These are phyloP conservation scores for Platanista minor DNA, from an alignment of 2,113 vertebrate species.

Conservation along the genomic window DNA sequence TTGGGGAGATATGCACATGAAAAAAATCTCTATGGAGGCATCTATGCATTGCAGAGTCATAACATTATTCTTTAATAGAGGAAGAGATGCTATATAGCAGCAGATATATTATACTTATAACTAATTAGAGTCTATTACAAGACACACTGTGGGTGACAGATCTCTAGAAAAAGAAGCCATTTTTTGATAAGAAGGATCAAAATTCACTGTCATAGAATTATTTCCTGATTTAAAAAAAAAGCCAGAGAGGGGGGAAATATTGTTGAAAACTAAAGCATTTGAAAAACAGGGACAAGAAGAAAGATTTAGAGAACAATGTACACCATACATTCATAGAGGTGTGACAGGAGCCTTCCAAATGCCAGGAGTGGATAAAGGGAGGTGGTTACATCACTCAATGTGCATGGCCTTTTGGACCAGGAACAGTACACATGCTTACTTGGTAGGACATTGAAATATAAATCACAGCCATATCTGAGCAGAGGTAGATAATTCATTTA, in stretches of 20 bases:
- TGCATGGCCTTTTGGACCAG: not conserved
- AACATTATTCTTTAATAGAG: not conserved
- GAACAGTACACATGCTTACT: not conserved
- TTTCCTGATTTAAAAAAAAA: not conserved
- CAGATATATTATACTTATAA: not conserved
- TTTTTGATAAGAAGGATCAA: not conserved
- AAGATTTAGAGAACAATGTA: not conserved
- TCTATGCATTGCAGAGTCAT: not conserved
- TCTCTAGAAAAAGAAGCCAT: conserved; percentile 2
- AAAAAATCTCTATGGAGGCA: not conserved
- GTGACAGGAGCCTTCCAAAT: not conserved
- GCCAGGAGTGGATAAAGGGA: not conserved
- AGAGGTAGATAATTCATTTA: not conserved
- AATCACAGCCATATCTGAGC: not conserved
- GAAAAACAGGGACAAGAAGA: not conserved
- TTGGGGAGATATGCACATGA: not conserved
- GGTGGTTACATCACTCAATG: rapidly evolving
- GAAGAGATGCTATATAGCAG: not conserved
- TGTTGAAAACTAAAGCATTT: conserved; percentile 12
- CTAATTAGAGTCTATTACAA: conserved; percentile 25
- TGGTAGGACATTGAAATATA: not conserved
- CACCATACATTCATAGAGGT: not conserved
- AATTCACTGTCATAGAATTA: not conserved
- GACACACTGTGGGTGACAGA: not conserved
- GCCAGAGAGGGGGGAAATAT: not conserved